A percentile compares a stretch with the other conserved stretches of the same genome.
Conservation (phyloP, 2,797 vertebrate genomes). For the Avahi laniger region DNA sequence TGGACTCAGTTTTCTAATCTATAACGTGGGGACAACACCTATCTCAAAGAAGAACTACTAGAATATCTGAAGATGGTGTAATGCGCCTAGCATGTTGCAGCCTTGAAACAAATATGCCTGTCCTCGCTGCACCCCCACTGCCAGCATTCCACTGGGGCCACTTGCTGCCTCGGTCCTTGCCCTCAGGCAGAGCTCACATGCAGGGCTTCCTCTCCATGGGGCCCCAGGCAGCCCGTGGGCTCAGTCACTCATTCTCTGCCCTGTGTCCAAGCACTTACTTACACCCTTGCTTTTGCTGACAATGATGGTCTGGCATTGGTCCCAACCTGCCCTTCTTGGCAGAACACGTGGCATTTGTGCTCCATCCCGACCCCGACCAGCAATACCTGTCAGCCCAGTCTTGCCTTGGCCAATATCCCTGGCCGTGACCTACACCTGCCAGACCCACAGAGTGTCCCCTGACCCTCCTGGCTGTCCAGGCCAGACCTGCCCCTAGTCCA, state of each 20-base stretch:
- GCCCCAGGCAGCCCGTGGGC: neutral
- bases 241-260: neutral
- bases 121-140: fast-evolving
- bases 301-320: neutral
- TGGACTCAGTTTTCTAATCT: constrained; percentile 12
- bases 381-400: neutral
- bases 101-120: neutral
- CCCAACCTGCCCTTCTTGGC: neutral
- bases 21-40: neutral
- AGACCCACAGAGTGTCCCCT: neutral
- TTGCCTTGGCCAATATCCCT: neutral
- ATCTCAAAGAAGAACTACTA: neutral
- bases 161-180: neutral
- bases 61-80: neutral
- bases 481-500: neutral
- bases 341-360: neutral
- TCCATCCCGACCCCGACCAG: neutral
- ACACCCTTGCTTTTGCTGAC: neutral
- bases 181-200: neutral
- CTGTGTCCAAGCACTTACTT: neutral
- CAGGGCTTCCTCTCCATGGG: neutral
- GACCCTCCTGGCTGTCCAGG: neutral
- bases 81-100: neutral
- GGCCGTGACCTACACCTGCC: neutral
- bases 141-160: neutral